Base-by-base conservation (phyloP, 1,140 invertebrate species). In the Thaumetopoea pityocampa region DNA sequence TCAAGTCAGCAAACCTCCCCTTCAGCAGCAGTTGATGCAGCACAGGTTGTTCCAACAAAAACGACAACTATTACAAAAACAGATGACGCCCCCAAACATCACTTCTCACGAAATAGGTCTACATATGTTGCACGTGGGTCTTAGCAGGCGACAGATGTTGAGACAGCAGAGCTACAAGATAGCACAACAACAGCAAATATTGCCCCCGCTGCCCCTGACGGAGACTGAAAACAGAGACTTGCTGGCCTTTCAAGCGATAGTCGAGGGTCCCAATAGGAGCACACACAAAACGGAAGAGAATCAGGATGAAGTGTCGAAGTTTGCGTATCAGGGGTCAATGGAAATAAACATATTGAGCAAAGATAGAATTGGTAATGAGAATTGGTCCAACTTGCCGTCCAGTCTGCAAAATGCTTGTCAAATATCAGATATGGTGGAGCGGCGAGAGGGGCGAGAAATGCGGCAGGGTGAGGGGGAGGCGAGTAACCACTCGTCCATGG, bases 131-230 rank as follows among this genome's bases (percentile, higher is more conserved):
- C 85, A 82, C 58, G 71, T 85, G 7, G 85, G 89, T 5, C 66
- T 90, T 4, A 86, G 87, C 34, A 80, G 91, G 10, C 84, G 91
- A 28, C 91, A 92, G 49, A 91, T 94, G 86, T 85, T 93, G 8
- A 72, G 93, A 1, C 92, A 94, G 56, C 90, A 92, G 34, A 93
- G 92, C 24, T 94, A 94, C 68, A 93, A 93, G 62, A 89, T 92
- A 40, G 91, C 92, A 17, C 92, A 93, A 71, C 91, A 92, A 65
- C 91, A 92, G 64, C 87, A 90, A 57, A 86, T 92, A 49, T 71
- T 91, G 8, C 88, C 89, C 1, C 88, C 89, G 0, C 64, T 88
- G 20, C 87, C 87, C 2, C 53, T 89, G 5, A 87, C 83, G 1
- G 88, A 89, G 61, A 86, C 78, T 3, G 88, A 89, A 43, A 89